These are phyloP conservation scores for Polylopha cassiicola DNA, from an alignment of 2,888 invertebrate genomes.

Conservation along the genomic window DNA sequence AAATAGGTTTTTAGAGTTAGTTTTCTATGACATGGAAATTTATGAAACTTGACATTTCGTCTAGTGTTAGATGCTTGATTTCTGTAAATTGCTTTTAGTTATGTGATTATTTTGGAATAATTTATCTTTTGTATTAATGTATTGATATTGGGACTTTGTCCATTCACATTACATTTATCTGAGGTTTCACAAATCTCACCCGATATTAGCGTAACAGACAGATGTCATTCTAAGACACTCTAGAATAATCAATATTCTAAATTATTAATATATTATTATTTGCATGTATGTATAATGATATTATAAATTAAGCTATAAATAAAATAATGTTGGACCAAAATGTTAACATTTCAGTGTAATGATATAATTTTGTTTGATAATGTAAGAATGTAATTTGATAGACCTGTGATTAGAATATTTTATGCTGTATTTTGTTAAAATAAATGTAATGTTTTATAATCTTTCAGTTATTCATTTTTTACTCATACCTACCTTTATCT, in stretches of 20 bases:
- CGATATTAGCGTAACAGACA: conserved; percentile 21
- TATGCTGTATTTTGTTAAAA: conserved; percentile 57
- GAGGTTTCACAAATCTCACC: conserved; percentile 42
- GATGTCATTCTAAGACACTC: conserved; percentile 7
- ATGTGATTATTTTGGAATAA: conserved; percentile 23
- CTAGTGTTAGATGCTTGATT: conserved; percentile 22
- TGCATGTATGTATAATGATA: conserved; percentile 16
- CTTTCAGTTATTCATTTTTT: conserved; percentile 7
- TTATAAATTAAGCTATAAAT: conserved; percentile 6
- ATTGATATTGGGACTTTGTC: conserved; percentile 27
- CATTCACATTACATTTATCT: conserved; percentile 26
- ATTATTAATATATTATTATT: conserved; percentile 20
- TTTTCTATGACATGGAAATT: conserved; percentile 41
- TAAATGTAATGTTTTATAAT: conserved; percentile 48
- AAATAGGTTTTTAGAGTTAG: conserved; percentile 47
- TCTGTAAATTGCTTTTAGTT: conserved; percentile 20
- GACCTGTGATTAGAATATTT: conserved; percentile 54
- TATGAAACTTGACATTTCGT: conserved; percentile 31
- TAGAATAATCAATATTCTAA: conserved; percentile 23
- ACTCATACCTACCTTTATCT: background rate
- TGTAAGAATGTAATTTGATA: conserved; percentile 51
- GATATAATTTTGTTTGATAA: conserved; percentile 25
- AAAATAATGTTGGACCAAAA: conserved; percentile 17
- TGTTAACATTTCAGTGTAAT: conserved; percentile 19
- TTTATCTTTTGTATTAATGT: conserved; percentile 26